Evolutionary conservation across 2,888 invertebrate species (phyloP), one percentile per base, ranked within the genome.

Genomic region (Caenorhabditis sp.): DNA sequence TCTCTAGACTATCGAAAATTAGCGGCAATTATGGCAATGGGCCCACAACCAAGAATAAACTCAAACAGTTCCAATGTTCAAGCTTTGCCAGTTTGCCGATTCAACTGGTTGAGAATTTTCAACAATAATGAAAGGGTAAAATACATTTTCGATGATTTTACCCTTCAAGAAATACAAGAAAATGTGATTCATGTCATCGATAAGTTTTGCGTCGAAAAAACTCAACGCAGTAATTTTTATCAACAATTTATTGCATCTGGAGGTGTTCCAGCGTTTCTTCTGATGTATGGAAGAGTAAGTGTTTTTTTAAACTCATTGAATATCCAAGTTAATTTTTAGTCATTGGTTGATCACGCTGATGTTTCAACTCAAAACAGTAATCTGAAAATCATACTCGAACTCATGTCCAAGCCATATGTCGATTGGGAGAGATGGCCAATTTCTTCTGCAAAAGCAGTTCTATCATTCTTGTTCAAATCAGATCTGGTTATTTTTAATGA

Each of bases 221-320:
- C 8, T 21, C 51, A 51, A 23, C 23, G 21, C 5, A 23, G 5
- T 3, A 51, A 51, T 51, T 51, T 19, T n/a, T 23, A 26, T 26
- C 26, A 58, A 36, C 57, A 58, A 26, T 58, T 58, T n/a, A 19
- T 36, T 27, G 12, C 57, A 19, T n/a, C 36, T 36, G 57, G 57
- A 17, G 36, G 57, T 58, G 19, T 58, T n/a, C 57, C 57, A 36
- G n/a, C 57, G 19, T 8, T 58, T 19, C 19, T 58, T 1, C n/a
- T 58, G n/a, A 1, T 58, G 2, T 58, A 26, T 58, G 36, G 36
- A n/a, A 51, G 51, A n/a, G 51, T 51, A 21, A 51, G 51, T n/a
- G 1, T 21, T 51, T 12, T 51, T 19, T n/a, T n/a, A n/a, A n/a
- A n/a, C n/a, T n/a, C n/a, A n/a, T n/a, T n/a, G n/a, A n/a, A n/a